Evolutionary conservation across 2,888 invertebrate species (phyloP), one percentile per base, ranked within the genome.

Genomic region (Tortrix viridana): DNA sequence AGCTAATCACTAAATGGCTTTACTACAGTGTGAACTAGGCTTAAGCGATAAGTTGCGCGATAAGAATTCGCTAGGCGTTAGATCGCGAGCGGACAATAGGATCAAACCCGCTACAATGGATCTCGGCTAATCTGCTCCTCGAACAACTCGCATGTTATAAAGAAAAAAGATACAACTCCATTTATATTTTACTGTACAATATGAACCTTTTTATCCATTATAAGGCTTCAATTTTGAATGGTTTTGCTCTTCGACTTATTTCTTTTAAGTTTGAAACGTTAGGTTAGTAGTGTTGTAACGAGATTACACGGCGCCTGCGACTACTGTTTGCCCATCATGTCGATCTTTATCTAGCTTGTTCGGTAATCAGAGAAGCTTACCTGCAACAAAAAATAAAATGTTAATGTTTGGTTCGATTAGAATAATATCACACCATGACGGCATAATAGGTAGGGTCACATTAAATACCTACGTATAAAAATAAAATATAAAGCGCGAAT

Each of bases 61-160:
- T 73, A 75, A 71, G 75, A 32, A 32, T 79, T 78, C 62, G 76
- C 77, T 65, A 73, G 77, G 75, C 76, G 74, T 73, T 77, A 74
- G 70, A 71, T 75, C 75, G 76, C 77, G 71, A 70, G 57, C 68
- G 76, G 78, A 88, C 87, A 89, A 88, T 84, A 68, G 85, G 85
- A 89, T 89, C 76, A 69, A 62, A 61, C 62, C 63, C 70, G 76
- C 76, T 72, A 87, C 86, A 88, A 87, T 80, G 72, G 83, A 81
- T 82, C 75, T 79, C 73, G 75, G 75, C 73, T 60, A 80, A 77
- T 74, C 41, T 41, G 16, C 41, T n/a, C 32, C 12, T 32, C 41
- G 41, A 41, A 41, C 41, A 32, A 32, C 32, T 32, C 12, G 32
- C 9, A 32, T 32, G 32, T 32, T 32, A 12, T 3, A 12, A 32